Evolutionary conservation across 2,113 vertebrate species (phyloP).

Genomic region (Poeciliopsis retropinna): DNA sequence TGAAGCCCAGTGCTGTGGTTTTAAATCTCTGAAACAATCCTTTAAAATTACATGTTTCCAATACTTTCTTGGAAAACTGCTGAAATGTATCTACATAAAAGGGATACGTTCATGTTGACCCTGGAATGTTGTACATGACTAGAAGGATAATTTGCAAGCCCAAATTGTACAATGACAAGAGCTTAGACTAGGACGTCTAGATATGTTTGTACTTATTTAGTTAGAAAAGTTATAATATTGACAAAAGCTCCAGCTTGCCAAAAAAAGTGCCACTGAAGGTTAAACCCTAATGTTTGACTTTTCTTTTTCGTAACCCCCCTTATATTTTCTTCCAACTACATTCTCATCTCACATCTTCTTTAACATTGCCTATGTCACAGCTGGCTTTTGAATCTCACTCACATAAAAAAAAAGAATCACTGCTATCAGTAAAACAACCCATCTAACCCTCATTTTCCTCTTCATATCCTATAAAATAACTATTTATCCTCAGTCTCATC

Average conservation of each 20-base stretch:
- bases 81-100: not conserved
- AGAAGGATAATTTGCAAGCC: not conserved
- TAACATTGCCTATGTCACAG: slow-evolving; percentile 19
- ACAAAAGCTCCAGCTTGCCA: not conserved
- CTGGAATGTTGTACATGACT: not conserved
- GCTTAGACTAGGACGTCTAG: too few relatives aligned
- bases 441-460: slow-evolving; percentile 6
- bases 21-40: not conserved
- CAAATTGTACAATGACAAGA: not conserved
- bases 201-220: too few relatives aligned
- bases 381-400: slow-evolving; percentile 27
- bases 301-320: too few relatives aligned
- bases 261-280: too few relatives aligned
- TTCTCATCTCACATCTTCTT: slow-evolving; percentile 12
- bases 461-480: slow-evolving; percentile 35
- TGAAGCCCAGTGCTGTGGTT: too few relatives aligned
- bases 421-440: slow-evolving; percentile 7
- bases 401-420: slow-evolving; percentile 12
- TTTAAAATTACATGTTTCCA: not conserved
- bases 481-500: slow-evolving; percentile 41
- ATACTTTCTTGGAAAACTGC: not conserved
- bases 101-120: not conserved
- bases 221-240: not conserved
- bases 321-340: not conserved
- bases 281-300: too few relatives aligned